These are phyloP conservation scores for Tanypteryx hageni DNA, from an alignment of 2,888 invertebrate genomes.

Conservation along the genomic window DNA sequence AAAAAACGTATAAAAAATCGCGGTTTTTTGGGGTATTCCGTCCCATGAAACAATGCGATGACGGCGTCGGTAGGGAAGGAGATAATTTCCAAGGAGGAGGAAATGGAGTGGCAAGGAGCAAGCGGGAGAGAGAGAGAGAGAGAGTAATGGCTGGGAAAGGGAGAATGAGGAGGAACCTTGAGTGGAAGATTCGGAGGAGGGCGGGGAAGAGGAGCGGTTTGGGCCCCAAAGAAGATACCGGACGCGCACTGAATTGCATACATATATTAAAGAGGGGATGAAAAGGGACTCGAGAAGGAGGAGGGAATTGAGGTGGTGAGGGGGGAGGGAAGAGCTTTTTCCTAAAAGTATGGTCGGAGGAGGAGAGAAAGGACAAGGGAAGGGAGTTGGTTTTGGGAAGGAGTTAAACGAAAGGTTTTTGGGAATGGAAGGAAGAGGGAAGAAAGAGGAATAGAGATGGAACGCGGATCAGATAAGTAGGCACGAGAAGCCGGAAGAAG, in stretches of 20 bases:
- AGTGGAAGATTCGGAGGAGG: neutral
- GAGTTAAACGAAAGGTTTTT: neutral
- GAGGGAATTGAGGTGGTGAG: no score
- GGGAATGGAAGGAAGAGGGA: neutral
- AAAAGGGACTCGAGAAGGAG: neutral
- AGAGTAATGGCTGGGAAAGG: neutral
- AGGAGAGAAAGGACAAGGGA: neutral
- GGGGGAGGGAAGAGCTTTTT: no score
- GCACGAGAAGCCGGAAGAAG: neutral
- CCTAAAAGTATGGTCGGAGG: no score
- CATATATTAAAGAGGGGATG: neutral
- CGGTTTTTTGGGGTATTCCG: neutral
- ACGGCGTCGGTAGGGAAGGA: neutral
- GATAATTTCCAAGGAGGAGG: neutral
- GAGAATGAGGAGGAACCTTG: neutral
- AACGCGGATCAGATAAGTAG: neutral
- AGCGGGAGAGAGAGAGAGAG: neutral
- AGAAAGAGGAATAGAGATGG: neutral
- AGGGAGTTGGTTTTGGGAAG: neutral
- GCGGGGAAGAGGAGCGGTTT: neutral
- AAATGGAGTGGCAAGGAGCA: neutral
- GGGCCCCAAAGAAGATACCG: neutral
- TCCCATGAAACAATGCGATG: constrained; percentile 25
- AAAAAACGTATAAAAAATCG: neutral
- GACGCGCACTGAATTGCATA: constrained; percentile 11